Evolutionary conservation across 2,888 invertebrate species (phyloP).

Genomic region (Sericinus montela): DNA sequence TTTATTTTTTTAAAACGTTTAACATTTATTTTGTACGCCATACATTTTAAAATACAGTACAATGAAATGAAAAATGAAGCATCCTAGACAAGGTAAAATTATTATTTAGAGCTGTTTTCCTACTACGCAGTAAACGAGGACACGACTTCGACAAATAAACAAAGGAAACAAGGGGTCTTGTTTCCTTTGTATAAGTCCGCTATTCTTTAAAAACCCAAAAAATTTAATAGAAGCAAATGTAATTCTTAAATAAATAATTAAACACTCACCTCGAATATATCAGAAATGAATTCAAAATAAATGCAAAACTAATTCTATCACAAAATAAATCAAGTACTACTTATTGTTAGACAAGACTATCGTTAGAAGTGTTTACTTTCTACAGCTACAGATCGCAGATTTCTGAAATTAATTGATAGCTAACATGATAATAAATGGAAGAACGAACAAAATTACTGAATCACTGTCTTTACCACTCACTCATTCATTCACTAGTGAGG

Average conservation of each 20-base stretch:
- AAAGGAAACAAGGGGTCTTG: background rate
- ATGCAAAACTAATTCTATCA: background rate
- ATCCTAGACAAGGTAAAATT: no score
- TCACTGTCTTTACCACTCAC: constrained; percentile 16
- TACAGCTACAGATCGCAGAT: constrained; percentile 1
- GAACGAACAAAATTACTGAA: constrained; percentile 16
- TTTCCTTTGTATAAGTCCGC: no score
- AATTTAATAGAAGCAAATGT: background rate
- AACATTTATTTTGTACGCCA: no score
- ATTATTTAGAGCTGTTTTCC: no score
- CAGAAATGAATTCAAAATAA: background rate
- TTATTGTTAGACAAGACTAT: background rate
- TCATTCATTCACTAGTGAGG: constrained; percentile 4
- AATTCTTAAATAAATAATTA: no score
- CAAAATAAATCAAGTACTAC: background rate
- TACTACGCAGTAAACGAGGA: constrained; percentile 3
- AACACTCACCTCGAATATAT: constrained; percentile 8
- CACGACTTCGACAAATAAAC: constrained; percentile 6
- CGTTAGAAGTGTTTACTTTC: background rate
- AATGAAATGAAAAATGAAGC: no score
- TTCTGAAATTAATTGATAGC: constrained; percentile 11
- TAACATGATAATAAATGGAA: constrained; percentile 9
- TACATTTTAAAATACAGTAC: no score
- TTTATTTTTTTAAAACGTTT: no score
- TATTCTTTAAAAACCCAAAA: no score